These are phyloP conservation scores for Ginglymostoma cirratum DNA, from an alignment of 2,113 vertebrate genomes.

Conservation along the genomic window DNA sequence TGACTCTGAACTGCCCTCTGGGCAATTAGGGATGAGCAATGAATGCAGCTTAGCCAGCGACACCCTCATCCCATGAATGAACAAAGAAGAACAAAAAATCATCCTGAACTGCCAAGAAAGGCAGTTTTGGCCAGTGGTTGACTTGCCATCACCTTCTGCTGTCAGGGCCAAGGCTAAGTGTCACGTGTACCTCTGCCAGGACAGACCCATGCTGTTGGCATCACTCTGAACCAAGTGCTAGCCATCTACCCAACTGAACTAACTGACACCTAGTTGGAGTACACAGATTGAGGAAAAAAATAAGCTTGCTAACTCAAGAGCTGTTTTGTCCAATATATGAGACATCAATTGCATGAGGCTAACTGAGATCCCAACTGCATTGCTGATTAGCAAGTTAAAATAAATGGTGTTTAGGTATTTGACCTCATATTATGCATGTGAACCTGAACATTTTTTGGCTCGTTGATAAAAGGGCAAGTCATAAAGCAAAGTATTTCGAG, in stretches of 20 bases:
- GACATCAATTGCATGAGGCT: neutral
- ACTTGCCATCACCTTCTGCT: no score
- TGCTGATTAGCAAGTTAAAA: neutral
- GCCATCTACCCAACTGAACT: no score
- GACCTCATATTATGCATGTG: no score
- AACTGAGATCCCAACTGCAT: neutral
- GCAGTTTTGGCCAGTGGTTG: no score
- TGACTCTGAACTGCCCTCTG: no score
- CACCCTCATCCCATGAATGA: no score
- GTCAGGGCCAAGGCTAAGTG: no score
- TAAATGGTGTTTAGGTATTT: no score
- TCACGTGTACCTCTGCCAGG: neutral
- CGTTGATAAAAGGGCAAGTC: neutral
- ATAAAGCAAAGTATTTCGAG: neutral
- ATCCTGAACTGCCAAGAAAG: no score
- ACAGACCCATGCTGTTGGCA: neutral
- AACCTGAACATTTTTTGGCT: neutral
- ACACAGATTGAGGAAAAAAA: neutral
- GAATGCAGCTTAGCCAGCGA: no score
- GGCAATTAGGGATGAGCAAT: no score
- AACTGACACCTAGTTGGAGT: neutral
- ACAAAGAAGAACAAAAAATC: no score
- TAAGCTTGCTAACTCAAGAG: neutral
- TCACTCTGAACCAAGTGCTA: neutral
- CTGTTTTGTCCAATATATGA: neutral